Evolutionary conservation across 2,888 invertebrate species (phyloP), one percentile per base, ranked within the genome.

Genomic region (Meliscaeva auricollis): DNA sequence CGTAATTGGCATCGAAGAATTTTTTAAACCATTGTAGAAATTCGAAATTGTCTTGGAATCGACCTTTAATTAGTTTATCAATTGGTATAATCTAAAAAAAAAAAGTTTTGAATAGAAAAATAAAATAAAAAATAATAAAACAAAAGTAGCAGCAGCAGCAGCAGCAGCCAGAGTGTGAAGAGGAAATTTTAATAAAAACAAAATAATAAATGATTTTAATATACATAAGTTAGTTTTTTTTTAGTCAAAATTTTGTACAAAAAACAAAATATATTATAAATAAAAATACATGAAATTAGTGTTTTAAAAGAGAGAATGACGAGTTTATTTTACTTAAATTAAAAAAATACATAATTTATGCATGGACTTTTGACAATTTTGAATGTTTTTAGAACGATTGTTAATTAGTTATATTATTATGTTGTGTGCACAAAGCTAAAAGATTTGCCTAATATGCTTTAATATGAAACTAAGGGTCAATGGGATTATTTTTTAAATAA

Each of bases 11-110:
- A 93, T 99, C 99, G 94, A 98, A 99, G 94, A 99, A 99, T 93
- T 98, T 98, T 95, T 99, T 99, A 95, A 99, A 99, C 99, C 99
- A 99, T 94, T 99, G 99, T 90, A 99, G 96, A 94, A 99, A 99
- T 93, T 99, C 99, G 95, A 99, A 99, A 94, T 99, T 99, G 94
- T 99, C 99, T 95, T 99, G 99, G 94, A 99, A 99, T 90, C 98
- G 96, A 93, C 98, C 98, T 94, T 98, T 99, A 93, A 98, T 97
- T 94, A 99, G 95, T 91, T 91, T 92, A 90, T 93, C 92, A 90
- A 92, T 92, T 87, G 92, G 92, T 89, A 92, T 92, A 89, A 92
- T 92, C 92, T 92, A 91, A 87, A 78, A 87, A 87, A 87, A 87
- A 87, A 88, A 88, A 83, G 13, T 11, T 81, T 83, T 30, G 17